phyloP scores from a whole-genome alignment of 2,888 invertebrate genomes.

The Bellardia pandia region DNA sequence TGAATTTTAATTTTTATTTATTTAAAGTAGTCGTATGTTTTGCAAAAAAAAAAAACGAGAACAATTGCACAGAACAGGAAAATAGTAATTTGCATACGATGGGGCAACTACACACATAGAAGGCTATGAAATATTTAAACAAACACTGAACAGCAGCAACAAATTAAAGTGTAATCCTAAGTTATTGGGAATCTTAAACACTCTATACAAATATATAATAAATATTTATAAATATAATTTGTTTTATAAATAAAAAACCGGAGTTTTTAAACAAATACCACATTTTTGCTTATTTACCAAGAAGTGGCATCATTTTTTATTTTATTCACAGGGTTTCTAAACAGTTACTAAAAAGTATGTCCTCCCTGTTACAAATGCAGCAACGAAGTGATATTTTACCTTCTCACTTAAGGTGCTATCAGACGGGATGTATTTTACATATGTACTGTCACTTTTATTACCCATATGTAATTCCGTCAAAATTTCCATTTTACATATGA shows the following conservation, averaged over 20 bases:
- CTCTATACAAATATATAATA: not conserved
- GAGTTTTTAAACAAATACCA: too few relatives aligned
- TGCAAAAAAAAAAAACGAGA: not conserved
- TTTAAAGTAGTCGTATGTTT: not conserved
- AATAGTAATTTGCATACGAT: slow-evolving; percentile 65
- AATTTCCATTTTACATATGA: too few relatives aligned
- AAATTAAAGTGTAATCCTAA: slow-evolving; percentile 5
- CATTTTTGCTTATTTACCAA: not conserved
- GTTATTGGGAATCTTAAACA: not conserved
- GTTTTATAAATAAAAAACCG: too few relatives aligned
- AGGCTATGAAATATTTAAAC: not conserved
- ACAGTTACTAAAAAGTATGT: too few relatives aligned
- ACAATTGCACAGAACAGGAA: slow-evolving; percentile 62
- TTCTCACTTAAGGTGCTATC: too few relatives aligned
- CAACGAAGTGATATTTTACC: not conserved
- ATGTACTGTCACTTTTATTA: too few relatives aligned
- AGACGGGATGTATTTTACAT: too few relatives aligned
- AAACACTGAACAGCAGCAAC: not conserved
- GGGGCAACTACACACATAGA: slow-evolving; percentile 11
- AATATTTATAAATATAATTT: too few relatives aligned
- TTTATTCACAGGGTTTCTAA: too few relatives aligned
- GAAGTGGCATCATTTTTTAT: too few relatives aligned
- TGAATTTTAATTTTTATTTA: slow-evolving; percentile 25
- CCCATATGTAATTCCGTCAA: too few relatives aligned
- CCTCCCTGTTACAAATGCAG: slow-evolving; percentile 3